phyloP scores from a whole-genome alignment of 2,888 invertebrate genomes.

The Hirtodrosophila cameraria region DNA sequence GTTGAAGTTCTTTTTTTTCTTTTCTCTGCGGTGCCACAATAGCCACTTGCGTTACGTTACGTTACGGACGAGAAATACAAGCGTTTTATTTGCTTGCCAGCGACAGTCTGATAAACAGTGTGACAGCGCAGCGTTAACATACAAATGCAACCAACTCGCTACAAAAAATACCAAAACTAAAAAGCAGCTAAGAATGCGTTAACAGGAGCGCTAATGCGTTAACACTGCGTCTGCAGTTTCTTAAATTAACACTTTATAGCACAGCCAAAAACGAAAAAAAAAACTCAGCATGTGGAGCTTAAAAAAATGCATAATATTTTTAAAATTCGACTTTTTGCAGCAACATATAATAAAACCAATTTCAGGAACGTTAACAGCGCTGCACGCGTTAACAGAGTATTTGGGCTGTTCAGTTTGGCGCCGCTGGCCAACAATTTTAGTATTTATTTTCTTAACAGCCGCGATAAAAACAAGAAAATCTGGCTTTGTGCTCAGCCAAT shows the following conservation, averaged over 20 bases:
- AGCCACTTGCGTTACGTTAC: constrained; percentile 60
- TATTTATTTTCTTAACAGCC: too few species aligned
- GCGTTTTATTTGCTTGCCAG: constrained; percentile 51
- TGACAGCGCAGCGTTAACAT: constrained; percentile 27
- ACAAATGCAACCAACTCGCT: constrained; percentile 11
- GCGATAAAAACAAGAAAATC: too few species aligned
- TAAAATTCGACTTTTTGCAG: too few species aligned
- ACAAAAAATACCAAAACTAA: constrained; percentile 44
- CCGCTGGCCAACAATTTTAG: too few species aligned
- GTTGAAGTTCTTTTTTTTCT: constrained; percentile 21
- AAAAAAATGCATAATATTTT: too few species aligned
- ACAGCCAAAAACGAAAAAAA: too few species aligned
- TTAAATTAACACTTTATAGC: neutral
- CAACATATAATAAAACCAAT: too few species aligned
- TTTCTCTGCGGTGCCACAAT: constrained; percentile 38
- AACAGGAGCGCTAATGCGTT: constrained; percentile 7
- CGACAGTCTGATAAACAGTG: constrained; percentile 55
- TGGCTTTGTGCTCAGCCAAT: too few species aligned
- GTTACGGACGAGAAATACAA: constrained; percentile 55
- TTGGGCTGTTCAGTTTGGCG: too few species aligned
- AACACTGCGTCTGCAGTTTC: neutral
- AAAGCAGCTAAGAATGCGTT: constrained; percentile 5
- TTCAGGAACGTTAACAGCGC: too few species aligned
- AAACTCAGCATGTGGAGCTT: too few species aligned
- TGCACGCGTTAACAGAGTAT: constrained; percentile 15